A percentile compares a stretch with the other conserved stretches of the same genome.
phyloP scores from a whole-genome alignment of 2,797 vertebrate species.

The Spea hammondii region DNA sequence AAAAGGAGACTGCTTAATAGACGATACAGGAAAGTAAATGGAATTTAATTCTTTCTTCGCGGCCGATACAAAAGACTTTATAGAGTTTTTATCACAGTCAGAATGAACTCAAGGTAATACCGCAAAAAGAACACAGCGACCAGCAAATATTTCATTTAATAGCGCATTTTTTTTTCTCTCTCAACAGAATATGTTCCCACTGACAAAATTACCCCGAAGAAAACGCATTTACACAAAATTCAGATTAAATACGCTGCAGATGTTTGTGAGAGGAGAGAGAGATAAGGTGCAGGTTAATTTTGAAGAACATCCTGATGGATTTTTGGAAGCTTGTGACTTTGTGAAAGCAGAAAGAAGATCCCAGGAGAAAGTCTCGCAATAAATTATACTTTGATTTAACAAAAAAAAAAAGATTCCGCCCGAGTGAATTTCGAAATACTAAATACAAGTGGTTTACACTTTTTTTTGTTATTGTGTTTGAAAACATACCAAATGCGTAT shows the following conservation, averaged over 20 bases:
- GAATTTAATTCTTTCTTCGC: slow-evolving; percentile 4
- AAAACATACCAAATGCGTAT: no score
- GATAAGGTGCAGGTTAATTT: slow-evolving; percentile 32
- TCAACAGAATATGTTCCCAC: neutral
- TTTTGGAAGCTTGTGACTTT: neutral
- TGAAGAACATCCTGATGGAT: slow-evolving; percentile 18
- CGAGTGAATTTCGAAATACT: neutral
- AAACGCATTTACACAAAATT: slow-evolving; percentile 20
- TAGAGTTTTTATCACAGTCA: slow-evolving; percentile 17
- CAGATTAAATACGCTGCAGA: slow-evolving; percentile 16
- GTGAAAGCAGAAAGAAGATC: neutral
- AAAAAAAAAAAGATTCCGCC: neutral
- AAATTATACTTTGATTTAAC: neutral
- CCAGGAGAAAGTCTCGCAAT: neutral
- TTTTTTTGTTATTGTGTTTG: no score
- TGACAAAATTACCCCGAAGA: slow-evolving; percentile 28
- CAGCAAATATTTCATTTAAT: slow-evolving; percentile 38
- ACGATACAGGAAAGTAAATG: slow-evolving; percentile 10
- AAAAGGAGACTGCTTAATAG: slow-evolving; percentile 6
- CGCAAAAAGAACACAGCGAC: slow-evolving; percentile 28
- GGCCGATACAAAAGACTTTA: slow-evolving; percentile 15
- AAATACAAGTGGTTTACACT: neutral
- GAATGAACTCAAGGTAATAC: slow-evolving; percentile 36
- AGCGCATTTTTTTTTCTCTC: slow-evolving; percentile 7
- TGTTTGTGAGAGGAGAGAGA: neutral